These are phyloP conservation scores for Notechis scutatus DNA, from an alignment of 2,113 vertebrate species.

Conservation along the genomic window DNA sequence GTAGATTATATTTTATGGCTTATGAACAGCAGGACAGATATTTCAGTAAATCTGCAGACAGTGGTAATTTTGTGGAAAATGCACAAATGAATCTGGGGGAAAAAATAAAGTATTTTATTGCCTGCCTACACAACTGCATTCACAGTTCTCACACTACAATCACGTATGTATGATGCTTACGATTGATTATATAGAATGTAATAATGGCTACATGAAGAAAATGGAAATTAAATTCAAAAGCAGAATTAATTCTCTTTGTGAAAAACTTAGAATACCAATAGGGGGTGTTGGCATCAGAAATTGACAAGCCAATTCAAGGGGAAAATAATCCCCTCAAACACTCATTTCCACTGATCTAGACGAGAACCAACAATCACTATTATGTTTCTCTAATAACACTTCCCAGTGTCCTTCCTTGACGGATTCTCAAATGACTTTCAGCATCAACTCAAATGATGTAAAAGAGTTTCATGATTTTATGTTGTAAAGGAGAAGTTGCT, in stretches of 20 bases:
- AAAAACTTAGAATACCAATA: slow-evolving; percentile 48
- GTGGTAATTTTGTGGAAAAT: slow-evolving; percentile 69
- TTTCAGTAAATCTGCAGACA: slow-evolving; percentile 68
- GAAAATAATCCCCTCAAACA: slow-evolving; percentile 34
- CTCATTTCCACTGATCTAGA: slow-evolving; percentile 41
- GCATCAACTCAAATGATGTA: neutral
- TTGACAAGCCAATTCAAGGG: slow-evolving; percentile 46
- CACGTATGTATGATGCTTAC: slow-evolving; percentile 55
- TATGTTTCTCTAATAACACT: slow-evolving; percentile 12
- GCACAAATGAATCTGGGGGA: slow-evolving; percentile 72
- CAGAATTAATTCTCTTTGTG: slow-evolving; percentile 55
- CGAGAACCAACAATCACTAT: slow-evolving; percentile 27
- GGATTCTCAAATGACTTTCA: slow-evolving; percentile 12
- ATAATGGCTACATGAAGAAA: slow-evolving; percentile 65
- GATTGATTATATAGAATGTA: slow-evolving; percentile 54
- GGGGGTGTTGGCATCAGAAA: slow-evolving; percentile 54
- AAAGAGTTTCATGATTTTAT: neutral
- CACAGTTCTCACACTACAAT: slow-evolving; percentile 56
- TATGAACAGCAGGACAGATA: slow-evolving; percentile 69
- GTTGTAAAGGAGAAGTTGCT: neutral
- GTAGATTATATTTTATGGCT: slow-evolving; percentile 67
- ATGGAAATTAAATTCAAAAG: slow-evolving; percentile 60
- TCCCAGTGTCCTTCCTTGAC: slow-evolving; percentile 1
- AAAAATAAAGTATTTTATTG: slow-evolving; percentile 47
- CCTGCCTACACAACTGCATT: slow-evolving; percentile 64